phyloP scores from a whole-genome alignment of 2,888 invertebrate genomes.

The Hedya salicella region DNA sequence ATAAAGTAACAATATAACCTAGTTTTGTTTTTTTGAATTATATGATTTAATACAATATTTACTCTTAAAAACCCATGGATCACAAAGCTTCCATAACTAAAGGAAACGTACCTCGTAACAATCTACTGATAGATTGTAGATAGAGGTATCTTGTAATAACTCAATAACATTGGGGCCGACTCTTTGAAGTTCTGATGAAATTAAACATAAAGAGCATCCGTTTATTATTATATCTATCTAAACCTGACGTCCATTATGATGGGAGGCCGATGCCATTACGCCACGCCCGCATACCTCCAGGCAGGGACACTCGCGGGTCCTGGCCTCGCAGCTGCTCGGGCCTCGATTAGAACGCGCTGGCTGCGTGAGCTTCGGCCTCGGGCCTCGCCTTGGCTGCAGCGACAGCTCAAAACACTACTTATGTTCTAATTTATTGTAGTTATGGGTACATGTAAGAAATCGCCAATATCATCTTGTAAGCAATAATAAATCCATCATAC shows the following conservation, averaged over 20 bases:
- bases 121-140: slow-evolving; percentile 1
- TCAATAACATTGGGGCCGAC: slow-evolving; percentile 1
- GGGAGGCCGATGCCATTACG: not conserved
- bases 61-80: not conserved
- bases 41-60: slow-evolving; percentile 11
- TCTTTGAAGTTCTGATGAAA: not conserved
- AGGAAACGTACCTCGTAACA: slow-evolving; percentile 6
- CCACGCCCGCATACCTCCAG: too few relatives aligned
- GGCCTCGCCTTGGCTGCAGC: slow-evolving; percentile 8
- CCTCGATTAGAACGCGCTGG: too few relatives aligned
- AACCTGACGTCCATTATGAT: not conserved
- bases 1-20: slow-evolving; percentile 13
- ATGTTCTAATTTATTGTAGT: slow-evolving; percentile 48
- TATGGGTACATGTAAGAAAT: slow-evolving; percentile 44
- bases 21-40: slow-evolving; percentile 18
- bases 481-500: slow-evolving; percentile 53
- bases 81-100: not conserved
- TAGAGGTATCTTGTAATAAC: slow-evolving; percentile 3
- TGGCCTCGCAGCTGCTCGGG: too few relatives aligned
- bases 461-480: slow-evolving; percentile 43
- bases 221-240: not conserved
- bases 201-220: not conserved
- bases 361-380: not conserved
- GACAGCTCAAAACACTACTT: slow-evolving; percentile 69
- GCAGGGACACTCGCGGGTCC: too few relatives aligned